Base-by-base conservation (phyloP, 2,888 invertebrate genomes). In the Cheilosia grossa region DNA sequence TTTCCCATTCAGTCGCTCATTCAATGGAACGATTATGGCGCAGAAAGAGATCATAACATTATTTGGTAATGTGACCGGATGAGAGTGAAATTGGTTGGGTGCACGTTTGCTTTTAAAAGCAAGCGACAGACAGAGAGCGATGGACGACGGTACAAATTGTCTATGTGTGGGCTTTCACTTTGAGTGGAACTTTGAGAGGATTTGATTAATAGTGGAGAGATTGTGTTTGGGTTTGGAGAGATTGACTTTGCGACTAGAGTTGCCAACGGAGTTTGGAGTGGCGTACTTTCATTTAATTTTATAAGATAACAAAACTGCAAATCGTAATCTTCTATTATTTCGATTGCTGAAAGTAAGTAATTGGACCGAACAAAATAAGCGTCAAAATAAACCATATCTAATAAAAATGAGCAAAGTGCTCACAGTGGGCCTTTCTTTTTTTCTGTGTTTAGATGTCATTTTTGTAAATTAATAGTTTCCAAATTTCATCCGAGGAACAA, bases 1-100 rank as follows among this genome's bases (percentile, higher is more conserved):
- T 85, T 85, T 85, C 85, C 85, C 85, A 85, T 85, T 85, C 85
- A 77, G 85, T 85, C 85, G 85, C 85, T 85, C 85, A 81, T 85
- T 85, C 85, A 85, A 81, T 81, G 81, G 81, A 85, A 85, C 85
- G 85, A 85, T 85, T 81, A 85, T 85, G 75, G 85, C 85, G 54
- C 75, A 85, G 85, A 85, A 85, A 85, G 85, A 85, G 85, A 85
- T 85, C 85, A 85, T 85, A 85, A 85, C 85, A 85, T 85, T 81
- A 85, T 77, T 75, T 51, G 66, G 81, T 81, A 85, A 85, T 85
- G 81, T 72, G 70, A 70, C 85, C 85, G 85, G 85, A 81, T 85
- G 81, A 85, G 85, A 81, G 81, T 85, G 81, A 81, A 85, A 85
- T 85, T 85, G 85, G 61, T 77, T 81, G 81, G 75, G 67, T 81